Evolutionary conservation across 1,140 invertebrate genomes (phyloP).

Genomic region (Aplysia californica): DNA sequence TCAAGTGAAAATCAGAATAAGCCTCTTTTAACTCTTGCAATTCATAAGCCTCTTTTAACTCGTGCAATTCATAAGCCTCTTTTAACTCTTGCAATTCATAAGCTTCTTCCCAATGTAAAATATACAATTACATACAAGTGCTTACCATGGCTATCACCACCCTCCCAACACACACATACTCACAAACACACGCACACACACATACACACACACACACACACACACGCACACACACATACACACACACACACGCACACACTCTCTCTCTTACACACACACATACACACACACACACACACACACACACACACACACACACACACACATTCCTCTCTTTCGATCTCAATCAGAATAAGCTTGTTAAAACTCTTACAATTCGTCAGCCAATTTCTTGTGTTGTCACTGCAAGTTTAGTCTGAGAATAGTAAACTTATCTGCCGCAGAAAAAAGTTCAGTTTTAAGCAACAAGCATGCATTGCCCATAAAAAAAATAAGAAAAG

Average conservation of each 20-base stretch:
- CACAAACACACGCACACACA: too few relatives aligned
- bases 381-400: neutral
- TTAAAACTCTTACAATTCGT: neutral
- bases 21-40: neutral
- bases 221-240: too few relatives aligned
- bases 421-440: too few relatives aligned
- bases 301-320: too few relatives aligned
- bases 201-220: too few relatives aligned
- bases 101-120: neutral
- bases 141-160: neutral
- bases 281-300: too few relatives aligned
- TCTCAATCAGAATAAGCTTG: neutral
- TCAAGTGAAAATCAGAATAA: neutral
- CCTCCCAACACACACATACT: neutral
- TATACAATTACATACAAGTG: neutral
- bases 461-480: neutral
- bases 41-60: neutral
- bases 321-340: neutral
- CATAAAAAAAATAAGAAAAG: neutral
- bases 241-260: too few relatives aligned
- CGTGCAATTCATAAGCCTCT: neutral
- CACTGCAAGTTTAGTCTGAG: neutral
- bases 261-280: too few relatives aligned
- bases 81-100: neutral
- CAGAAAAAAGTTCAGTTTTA: neutral